These are phyloP conservation scores for Hybognathus amarus DNA, from an alignment of 2,797 vertebrate genomes.

Conservation along the genomic window DNA sequence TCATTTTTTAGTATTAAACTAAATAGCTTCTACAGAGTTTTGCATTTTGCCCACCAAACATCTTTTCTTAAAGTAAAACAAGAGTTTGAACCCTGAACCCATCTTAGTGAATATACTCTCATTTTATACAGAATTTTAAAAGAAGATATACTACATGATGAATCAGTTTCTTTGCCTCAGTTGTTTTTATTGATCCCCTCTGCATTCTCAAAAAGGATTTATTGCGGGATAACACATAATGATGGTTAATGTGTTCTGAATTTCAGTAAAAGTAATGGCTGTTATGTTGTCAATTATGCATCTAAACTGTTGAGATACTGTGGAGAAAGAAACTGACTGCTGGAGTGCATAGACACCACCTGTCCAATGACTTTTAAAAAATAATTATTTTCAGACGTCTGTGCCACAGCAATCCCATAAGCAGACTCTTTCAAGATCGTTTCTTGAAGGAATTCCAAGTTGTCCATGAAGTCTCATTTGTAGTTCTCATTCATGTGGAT, in stretches of 20 bases:
- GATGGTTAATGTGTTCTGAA: conserved; percentile 57
- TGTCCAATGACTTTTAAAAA: conserved; percentile 68
- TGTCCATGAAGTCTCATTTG: conserved; percentile 64
- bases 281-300: conserved; percentile 51
- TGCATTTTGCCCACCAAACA: background rate
- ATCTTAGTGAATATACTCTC: background rate
- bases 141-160: background rate
- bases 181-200: conserved; percentile 11
- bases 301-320: conserved; percentile 43
- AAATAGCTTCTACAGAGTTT: background rate
- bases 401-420: conserved; percentile 59
- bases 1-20: background rate
- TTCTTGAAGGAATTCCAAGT: conserved; percentile 74
- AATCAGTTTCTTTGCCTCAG: conserved; percentile 12
- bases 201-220: conserved; percentile 19
- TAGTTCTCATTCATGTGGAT: conserved; percentile 54
- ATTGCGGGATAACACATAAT: conserved; percentile 11
- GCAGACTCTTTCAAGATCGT: conserved; percentile 58
- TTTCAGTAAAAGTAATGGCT: conserved; percentile 58
- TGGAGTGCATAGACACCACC: conserved; percentile 70
- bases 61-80: conserved; percentile 1
- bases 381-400: conserved; percentile 69
- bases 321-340: conserved; percentile 56
- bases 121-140: conserved; percentile 10
- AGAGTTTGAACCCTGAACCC: conserved; percentile 2